These are phyloP conservation scores for Brachymystax lenok DNA, from an alignment of 2,797 vertebrate species.

Conservation along the genomic window DNA sequence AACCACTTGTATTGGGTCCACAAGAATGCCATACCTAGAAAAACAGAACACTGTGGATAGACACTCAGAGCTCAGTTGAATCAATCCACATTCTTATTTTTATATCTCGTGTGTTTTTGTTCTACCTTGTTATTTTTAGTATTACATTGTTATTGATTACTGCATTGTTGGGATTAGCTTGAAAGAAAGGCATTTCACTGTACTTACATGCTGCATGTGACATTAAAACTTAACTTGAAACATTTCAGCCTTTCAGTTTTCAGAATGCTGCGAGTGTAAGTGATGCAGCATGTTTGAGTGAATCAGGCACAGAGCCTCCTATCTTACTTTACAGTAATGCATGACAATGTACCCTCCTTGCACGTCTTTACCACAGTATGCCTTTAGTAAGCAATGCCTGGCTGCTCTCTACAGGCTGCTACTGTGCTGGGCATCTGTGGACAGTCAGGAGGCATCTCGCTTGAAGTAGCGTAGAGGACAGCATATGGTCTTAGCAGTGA, in stretches of 20 bases:
- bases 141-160: no score
- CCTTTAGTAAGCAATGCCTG: background rate
- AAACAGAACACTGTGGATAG: constrained; percentile 8
- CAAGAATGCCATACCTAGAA: constrained; percentile 86
- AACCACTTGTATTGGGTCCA: constrained; percentile 90
- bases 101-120: no score
- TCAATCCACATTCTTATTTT: background rate
- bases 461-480: constrained; percentile 37
- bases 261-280: background rate
- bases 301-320: background rate
- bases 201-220: no score
- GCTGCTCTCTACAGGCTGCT: background rate
- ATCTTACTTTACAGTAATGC: background rate
- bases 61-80: background rate
- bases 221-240: background rate
- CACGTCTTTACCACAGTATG: background rate
- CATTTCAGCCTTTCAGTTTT: background rate
- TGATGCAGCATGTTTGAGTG: background rate
- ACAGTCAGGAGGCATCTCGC: constrained; percentile 25
- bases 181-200: no score
- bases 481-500: constrained; percentile 54
- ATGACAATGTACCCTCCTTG: background rate
- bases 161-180: no score
- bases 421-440: constrained; percentile 45
- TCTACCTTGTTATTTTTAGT: no score